Base-by-base conservation (phyloP, 2,888 invertebrate genomes). In the Unio pictorum region DNA sequence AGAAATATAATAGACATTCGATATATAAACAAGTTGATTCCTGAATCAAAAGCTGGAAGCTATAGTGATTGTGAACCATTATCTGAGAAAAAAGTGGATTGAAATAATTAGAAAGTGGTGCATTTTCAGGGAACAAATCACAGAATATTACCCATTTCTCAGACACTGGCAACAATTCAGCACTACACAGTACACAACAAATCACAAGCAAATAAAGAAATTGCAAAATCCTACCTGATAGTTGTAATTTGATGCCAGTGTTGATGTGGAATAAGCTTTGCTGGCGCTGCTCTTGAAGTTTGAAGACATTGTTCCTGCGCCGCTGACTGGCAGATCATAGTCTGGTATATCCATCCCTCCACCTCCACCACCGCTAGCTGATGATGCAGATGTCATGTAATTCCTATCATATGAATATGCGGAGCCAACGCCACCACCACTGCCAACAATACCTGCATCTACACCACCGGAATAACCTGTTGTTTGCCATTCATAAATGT, bases 221-320 rank as follows among this genome's bases (percentile, higher is more conserved):
- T 45, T 45, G 45, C 45, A 45, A 45, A 34, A 45, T 45, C 30
- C 45, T 75, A 80, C 80, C 77, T 80, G 80, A 63, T 83, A 84
- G 71, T 82, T 84, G 66, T 83, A 85, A 57, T 78, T 77, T 28
- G 83, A 81, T 61, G 81, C 79, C 71, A 85, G 75, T 0, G 84
- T 83, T 17, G 81, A 80, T 18, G 79, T 71, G 5, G 80, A 81
- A 54, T 76, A 81, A 20, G 68, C 68, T 4, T 75, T 60, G 17
- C 76, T 74, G 1, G 76, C 70, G 28, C 68, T 68, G 28, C 72
- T 59, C 1, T 72, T 76, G 45, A 15, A 45, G 45, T 45, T 45
- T 2, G 45, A 45, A 15, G 45, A 45, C 45, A 45, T 15, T 15
- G 45, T 45, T 45, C 45, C 45, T 45, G 11, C 45, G 17, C 76